Evolutionary conservation across 92 coral and sea anemone genomes (phyloP), one percentile per base, ranked within the genome.

Genomic region (Hydrozoanthus gracilis): DNA sequence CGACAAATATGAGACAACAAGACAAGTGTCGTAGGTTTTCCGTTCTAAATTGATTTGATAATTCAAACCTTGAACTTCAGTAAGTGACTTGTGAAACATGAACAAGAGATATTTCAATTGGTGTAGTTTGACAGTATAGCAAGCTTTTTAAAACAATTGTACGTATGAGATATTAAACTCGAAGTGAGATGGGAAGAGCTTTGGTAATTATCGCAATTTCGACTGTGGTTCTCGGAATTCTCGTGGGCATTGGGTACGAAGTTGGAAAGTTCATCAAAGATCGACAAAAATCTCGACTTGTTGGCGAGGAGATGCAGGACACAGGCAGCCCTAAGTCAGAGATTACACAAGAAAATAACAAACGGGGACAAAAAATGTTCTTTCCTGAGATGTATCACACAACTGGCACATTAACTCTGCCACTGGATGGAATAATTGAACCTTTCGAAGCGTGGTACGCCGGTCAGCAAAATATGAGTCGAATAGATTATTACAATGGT

Each of bases 381-480:
- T 96, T 96, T 83, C 97, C 99, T 7, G 17, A 17, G 1, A 89
- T 89, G 73, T 96, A 96, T 77, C 99, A 92, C 68, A 90, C 91
- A n/a, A 93, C 99, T 14, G 99, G 99, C 4, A 87, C 89, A 69
- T 91, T 96, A 4, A 79, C 87, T 14, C 89, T 96, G 3, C 99
- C 99, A 2, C 98, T 93, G 82, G 94, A 95, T 66, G 88, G 92
- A n/a, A 96, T 96, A 71, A 92, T 88, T 76, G 99, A 96, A 62
- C 99, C 99, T 4, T 96, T 96, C 64, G 99, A 96, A 79, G 92
- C 92, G 69, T 96, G 99, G 99, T 96, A 91, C 58, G 82, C 95
- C 4, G 83, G 87, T 3, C 87, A 92, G 35, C 90, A 93, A 44
- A 95, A 88, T 78, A 92, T 98, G 80, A 96, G 99, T 88, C 90